Percentiles rank a stretch among this genome's conserved stretches.
These are phyloP conservation scores for Thereva nobilitata DNA, from an alignment of 2,888 invertebrate species.

Conservation along the genomic window DNA sequence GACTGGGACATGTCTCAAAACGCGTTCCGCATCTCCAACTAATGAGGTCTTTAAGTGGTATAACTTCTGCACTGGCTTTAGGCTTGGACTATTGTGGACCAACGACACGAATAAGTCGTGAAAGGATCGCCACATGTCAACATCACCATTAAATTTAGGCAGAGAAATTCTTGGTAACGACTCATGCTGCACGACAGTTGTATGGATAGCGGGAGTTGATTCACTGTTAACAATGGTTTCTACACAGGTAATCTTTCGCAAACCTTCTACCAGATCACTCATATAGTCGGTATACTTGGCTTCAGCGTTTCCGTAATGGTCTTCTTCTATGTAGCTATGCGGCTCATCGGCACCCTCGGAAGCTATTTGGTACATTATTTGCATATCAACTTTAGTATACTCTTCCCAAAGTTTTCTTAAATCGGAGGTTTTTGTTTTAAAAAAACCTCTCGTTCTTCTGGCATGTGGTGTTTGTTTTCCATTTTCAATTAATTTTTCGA, in stretches of 20 bases:
- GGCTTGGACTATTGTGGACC: too few relatives aligned
- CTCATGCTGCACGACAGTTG: not conserved
- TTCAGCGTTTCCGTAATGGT: not conserved
- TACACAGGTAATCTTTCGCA: not conserved
- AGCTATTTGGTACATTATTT: too few relatives aligned
- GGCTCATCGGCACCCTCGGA: not conserved
- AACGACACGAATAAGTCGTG: constrained; percentile 3
- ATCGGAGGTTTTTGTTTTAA: not conserved
- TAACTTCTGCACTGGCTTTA: too few relatives aligned
- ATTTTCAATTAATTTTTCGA: not conserved
- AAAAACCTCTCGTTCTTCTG: not conserved
- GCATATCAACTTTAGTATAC: not conserved
- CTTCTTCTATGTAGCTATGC: not conserved
- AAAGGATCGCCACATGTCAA: constrained; percentile 1
- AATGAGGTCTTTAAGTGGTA: too few relatives aligned
- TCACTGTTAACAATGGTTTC: not conserved
- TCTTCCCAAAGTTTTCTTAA: not conserved
- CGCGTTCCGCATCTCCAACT: too few relatives aligned
- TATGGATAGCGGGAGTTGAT: not conserved
- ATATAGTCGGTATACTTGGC: not conserved
- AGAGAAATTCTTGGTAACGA: not conserved
- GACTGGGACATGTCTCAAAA: too few relatives aligned
- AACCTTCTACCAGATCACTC: not conserved
- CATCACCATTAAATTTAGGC: not conserved
- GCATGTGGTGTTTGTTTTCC: not conserved